Evolutionary conservation across 1,140 invertebrate genomes (phyloP).

Genomic region (Trinorchestia longiramus): DNA sequence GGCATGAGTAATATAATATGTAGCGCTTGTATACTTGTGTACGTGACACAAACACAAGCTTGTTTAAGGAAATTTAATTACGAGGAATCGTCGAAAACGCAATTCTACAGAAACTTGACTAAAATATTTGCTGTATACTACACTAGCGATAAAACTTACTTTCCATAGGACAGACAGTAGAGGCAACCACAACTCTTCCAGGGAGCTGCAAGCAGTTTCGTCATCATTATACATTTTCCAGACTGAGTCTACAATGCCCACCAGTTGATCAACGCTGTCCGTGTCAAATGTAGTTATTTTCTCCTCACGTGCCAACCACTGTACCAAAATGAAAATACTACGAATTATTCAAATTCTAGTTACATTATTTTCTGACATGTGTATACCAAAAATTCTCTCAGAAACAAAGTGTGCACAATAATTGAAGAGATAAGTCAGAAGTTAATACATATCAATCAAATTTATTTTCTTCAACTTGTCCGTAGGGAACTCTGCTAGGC

Average conservation of each 20-base stretch:
- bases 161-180: not conserved
- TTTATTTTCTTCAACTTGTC: no score
- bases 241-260: not conserved
- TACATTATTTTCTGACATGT: no score
- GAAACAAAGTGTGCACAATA: no score
- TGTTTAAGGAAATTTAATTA: not conserved
- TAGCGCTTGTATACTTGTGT: no score
- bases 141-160: not conserved
- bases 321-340: not conserved
- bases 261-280: not conserved
- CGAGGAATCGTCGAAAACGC: not conserved
- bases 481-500: no score
- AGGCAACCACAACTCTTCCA: not conserved
- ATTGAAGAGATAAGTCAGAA: no score
- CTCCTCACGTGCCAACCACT: not conserved
- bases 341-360: not conserved
- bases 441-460: no score
- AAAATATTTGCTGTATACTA: not conserved
- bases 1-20: no score
- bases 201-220: not conserved
- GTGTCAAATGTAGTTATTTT: not conserved
- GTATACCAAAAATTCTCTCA: no score
- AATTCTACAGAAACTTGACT: not conserved
- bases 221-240: not conserved
- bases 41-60: not conserved